Base-by-base conservation (phyloP, 2,797 vertebrate genomes). In the Gymnothorax javanicus region DNA sequence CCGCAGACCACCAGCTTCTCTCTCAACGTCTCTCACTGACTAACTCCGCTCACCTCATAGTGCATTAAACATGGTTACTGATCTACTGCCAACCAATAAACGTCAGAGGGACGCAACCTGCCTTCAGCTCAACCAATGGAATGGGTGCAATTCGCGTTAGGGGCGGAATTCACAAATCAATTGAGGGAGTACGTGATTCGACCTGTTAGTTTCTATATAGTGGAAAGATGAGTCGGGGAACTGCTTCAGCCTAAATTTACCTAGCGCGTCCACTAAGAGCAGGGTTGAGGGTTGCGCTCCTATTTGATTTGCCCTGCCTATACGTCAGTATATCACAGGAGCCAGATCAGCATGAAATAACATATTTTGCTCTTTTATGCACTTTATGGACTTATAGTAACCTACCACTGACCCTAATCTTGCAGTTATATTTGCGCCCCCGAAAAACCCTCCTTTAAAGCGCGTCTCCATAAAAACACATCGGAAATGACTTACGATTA, bases 1-100 rank as follows among this genome's bases (percentile, higher is more conserved):
- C 93, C 94, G 60, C 86, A 58, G 83, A 89, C 87, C 87, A 75
- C 87, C 83, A 67, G 79, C 91, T 88, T 84, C 81, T 89, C 86
- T 87, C 62, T 90, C 92, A 90, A 87, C 91, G 90, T 77, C 94
- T 94, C 94, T 94, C 94, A 93, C 95, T 94, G 95, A 95, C 97
- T 97, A 96, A 96, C 97, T 97, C 97, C 94, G 97, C 96, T 97
- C 97, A 96, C 97, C 97, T 97, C 98, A 96, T 96, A 97, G 97
- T 95, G 98, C 96, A 97, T 98, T 99, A 98, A 98, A 98, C 97
- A 97, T 96, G 96, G 97, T 97, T 97, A 97, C 97, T 95, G 93
- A 97, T 97, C 96, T 94, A 89, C 90, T 52, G 94, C 95, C 97
- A 97, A 95, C 98, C 98, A 98, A 98, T 98, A 90, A 71, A 84